Evolutionary conservation across 2,888 invertebrate species (phyloP).

Genomic region (Synergus gifuensis): DNA sequence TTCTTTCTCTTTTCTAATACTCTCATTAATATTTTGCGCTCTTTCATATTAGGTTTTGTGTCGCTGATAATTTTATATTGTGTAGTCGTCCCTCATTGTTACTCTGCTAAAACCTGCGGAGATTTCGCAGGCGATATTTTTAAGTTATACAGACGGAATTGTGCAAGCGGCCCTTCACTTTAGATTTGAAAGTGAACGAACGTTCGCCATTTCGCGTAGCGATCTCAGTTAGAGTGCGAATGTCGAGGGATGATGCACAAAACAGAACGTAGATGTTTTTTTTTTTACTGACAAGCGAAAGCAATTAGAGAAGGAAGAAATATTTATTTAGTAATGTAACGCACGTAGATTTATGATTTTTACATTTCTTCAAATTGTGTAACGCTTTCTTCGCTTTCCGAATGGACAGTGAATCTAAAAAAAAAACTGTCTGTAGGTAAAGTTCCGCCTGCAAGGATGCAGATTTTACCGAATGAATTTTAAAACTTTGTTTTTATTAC

Average conservation of each 20-base stretch:
- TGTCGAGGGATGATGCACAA: slow-evolving; percentile 62
- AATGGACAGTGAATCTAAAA: neutral
- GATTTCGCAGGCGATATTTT: slow-evolving; percentile 69
- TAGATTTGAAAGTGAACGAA: slow-evolving; percentile 50
- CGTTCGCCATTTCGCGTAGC: slow-evolving; percentile 61
- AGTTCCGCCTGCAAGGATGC: slow-evolving; percentile 31
- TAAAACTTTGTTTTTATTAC: neutral
- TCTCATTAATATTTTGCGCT: slow-evolving; percentile 29
- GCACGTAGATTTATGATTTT: slow-evolving; percentile 38
- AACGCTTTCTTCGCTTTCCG: slow-evolving; percentile 18
- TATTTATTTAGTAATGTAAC: slow-evolving; percentile 41
- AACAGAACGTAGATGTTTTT: slow-evolving; percentile 42
- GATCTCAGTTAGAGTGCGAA: slow-evolving; percentile 67
- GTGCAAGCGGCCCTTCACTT: slow-evolving; percentile 50
- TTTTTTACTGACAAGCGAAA: slow-evolving; percentile 41
- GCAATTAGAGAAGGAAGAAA: slow-evolving; percentile 35
- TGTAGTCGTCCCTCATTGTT: slow-evolving; percentile 65
- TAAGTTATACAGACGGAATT: slow-evolving; percentile 63
- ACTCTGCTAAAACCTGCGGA: slow-evolving; percentile 68
- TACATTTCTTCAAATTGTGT: slow-evolving; percentile 37
- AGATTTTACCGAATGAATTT: slow-evolving; percentile 6
- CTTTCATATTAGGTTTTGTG: slow-evolving; percentile 35
- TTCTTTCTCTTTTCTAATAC: neutral
- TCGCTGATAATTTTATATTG: slow-evolving; percentile 36
- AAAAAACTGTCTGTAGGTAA: neutral